Conservation (phyloP, 2,113 vertebrate species). For the Daphoenositta chrysoptera region DNA sequence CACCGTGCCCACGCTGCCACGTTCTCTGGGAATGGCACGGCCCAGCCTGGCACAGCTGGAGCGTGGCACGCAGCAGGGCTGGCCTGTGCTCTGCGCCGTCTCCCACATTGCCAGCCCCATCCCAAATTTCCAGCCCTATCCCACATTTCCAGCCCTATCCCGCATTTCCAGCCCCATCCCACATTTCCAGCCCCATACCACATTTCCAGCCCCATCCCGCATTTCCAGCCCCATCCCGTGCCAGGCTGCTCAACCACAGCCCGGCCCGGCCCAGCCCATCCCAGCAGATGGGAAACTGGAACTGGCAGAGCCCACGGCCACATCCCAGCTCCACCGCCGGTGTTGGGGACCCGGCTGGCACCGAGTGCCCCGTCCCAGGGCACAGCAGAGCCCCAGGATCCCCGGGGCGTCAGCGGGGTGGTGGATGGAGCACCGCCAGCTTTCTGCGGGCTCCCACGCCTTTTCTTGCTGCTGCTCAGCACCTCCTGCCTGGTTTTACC, state of each 20-base stretch:
- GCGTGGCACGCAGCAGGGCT: fast-evolving
- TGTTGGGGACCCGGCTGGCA: fast-evolving
- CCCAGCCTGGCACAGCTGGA: fast-evolving
- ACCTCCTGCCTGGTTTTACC: not conserved
- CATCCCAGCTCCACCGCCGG: fast-evolving
- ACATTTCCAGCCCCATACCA: too few relatives aligned
- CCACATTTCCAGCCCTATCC: fast-evolving
- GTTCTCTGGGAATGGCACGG: fast-evolving
- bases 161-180: fast-evolving
- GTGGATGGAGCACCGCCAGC: fast-evolving
- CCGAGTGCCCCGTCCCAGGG: fast-evolving
- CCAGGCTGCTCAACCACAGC: too few relatives aligned
- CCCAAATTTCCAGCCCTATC: too few relatives aligned
- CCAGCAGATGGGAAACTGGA: fast-evolving
- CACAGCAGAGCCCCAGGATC: not conserved
- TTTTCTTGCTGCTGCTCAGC: not conserved
- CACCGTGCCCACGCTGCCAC: fast-evolving
- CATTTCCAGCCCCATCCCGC: fast-evolving
- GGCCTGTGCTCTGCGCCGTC: fast-evolving
- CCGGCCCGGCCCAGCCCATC: not conserved
- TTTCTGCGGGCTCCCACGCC: not conserved
- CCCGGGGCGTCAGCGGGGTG: fast-evolving
- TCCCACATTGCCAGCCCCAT: fast-evolving
- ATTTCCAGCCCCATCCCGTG: not conserved
- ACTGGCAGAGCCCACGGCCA: not conserved